Base-by-base conservation (phyloP, 2,113 vertebrate genomes). In the Sapajus apella region DNA sequence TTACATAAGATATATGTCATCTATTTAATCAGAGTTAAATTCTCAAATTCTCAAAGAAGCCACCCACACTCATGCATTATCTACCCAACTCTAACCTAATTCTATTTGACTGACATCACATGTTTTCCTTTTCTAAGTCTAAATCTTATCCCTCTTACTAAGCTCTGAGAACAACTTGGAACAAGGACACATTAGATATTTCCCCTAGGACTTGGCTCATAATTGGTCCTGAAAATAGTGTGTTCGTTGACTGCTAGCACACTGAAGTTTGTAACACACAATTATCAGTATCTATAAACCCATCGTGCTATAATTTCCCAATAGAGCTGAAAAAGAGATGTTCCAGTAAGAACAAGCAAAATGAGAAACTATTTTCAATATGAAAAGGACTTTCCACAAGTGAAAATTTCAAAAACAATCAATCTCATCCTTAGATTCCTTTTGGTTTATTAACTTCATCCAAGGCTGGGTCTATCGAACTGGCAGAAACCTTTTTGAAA, bases 301-400 rank as follows among this genome's bases (percentile, higher is more conserved):
- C 40, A 61, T 37, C 47, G 64, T 92, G 45, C n/a, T 92, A 21
- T 81, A 80, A 91, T 76, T 95, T 12, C 61, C 58, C 50, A 70
- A 55, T 2, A 75, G 72, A 98, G 88, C n/a, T 89, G n/a, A 93
- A 95, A 91, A 93, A 72, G 14, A 87, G 14, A 80, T 58, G 55
- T 87, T 96, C 64, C 58, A 75, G 68, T 83, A 82, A 73, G 35
- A 96, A 73, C 6, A 58, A 95, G 55, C 17, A 97, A 93, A 94
- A 95, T 61, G 43, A 81, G 18, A 86, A 16, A 66, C 27, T 88
- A 85, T 85, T 94, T 92, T 95, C 81, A 95, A 92, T 55, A 85
- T 43, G 56, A 66, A 87, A 90, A 94, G 9, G 23, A 40, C 27
- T 91, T 91, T 82, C 73, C 80, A 79, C 35, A 95, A 91, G 43